Base-by-base conservation (phyloP, 2,113 vertebrate genomes). In the Eulemur rufifrons region DNA sequence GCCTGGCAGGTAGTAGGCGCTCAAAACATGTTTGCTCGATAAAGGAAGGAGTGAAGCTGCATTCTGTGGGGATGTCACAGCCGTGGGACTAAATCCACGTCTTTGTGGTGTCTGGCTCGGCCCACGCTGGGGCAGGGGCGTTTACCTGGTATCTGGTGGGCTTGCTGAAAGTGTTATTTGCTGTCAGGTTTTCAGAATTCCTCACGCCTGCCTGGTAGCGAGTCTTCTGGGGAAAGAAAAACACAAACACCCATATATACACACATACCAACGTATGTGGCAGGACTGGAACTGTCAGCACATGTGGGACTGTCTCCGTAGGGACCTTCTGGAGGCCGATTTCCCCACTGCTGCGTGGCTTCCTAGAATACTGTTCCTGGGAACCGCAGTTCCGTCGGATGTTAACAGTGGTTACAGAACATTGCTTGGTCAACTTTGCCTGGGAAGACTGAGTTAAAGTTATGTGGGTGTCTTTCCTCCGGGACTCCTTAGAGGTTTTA, bases 101-200 rank as follows among this genome's bases (percentile, higher is more conserved):
- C 69, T 66, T 27, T 37, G 50, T 5, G 45, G 63, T 1, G 3
- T n/a, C 63, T 18, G 7, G 69, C 42, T 77, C n/a, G 66, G 47
- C 52, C 7, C 6, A 0, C 23, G 29, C 39, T 7, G 85, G 54
- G 81, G 78, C 56, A 37, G 21, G 80, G 8, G n/a, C 34, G 5
- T 37, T 98, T 98, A 99, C 99, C 99, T 99, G 99, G 81, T 99
- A 99, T 98, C 99, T 99, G 10, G 99, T 99, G 54, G 99, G 99
- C 96, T 99, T 99, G 98, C 99, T 99, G 96, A 99, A 99, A 71
- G 99, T 98, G 20, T 99, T 99, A 97, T 98, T 99, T 90, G 98
- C 98, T 13, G 99, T 98, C 98, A 99, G 99, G 77, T 98, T 99
- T 52, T 99, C 99, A 94, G 99, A 98, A 56, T 98, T 99, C 89